phyloP scores from a whole-genome alignment of 2,113 vertebrate genomes.

The Callaeas wilsoni region DNA sequence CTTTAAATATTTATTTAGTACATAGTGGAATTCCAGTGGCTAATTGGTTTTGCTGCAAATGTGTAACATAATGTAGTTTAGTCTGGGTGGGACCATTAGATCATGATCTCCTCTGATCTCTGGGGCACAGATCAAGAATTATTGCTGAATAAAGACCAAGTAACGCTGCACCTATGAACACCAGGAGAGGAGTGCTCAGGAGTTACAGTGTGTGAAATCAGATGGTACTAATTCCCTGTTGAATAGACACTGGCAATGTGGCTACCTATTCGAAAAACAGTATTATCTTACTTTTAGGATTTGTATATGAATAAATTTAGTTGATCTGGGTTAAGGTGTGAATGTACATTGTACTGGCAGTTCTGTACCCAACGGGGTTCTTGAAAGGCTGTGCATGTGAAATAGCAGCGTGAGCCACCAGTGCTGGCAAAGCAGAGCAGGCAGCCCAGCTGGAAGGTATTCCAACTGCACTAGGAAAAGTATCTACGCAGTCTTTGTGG shows the following conservation, averaged over 20 bases:
- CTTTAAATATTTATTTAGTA: not conserved
- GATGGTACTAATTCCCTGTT: not conserved
- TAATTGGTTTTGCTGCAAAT: not conserved
- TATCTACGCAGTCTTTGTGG: fast-evolving
- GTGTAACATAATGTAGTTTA: not conserved
- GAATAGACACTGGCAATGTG: not conserved
- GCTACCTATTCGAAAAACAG: not conserved
- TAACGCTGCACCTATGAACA: fast-evolving
- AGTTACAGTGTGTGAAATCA: not conserved
- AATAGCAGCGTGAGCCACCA: not conserved
- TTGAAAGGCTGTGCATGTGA: not conserved
- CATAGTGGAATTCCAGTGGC: not conserved
- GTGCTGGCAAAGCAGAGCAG: not conserved
- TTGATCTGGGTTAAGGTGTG: not conserved
- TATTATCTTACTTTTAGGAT: not conserved
- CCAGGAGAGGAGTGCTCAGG: not conserved
- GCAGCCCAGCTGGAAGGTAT: not conserved
- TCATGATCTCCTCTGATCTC: not conserved
- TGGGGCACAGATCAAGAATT: not conserved
- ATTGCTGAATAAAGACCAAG: not conserved
- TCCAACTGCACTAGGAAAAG: not conserved
- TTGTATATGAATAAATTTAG: not conserved
- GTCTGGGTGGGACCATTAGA: not conserved
- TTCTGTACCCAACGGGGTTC: not conserved
- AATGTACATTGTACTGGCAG: not conserved